Evolutionary conservation across 2,113 vertebrate genomes (phyloP), one percentile per base, ranked within the genome.

Genomic region (Pungitius pungitius): DNA sequence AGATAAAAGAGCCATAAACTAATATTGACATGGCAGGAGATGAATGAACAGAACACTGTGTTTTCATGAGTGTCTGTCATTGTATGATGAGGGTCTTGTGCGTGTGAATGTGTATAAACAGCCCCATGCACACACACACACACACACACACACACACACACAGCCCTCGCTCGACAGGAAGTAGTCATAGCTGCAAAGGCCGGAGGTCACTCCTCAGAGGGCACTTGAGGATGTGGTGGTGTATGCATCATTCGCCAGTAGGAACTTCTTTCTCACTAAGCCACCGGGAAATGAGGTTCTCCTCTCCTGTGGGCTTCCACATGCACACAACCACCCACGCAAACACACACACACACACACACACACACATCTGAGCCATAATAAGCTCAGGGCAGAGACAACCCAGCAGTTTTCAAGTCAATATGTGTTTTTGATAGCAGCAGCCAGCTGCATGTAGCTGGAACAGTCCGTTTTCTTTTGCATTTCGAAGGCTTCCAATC

Each of bases 201-300:
- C 79, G 73, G 58, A 82, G 81, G 59, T 63, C 15, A 3, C 43
- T 83, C 35, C 87, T 85, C 85, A 35, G 37, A 79, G 84, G 85
- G 79, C 54, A 24, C 63, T 78, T 80, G 60, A 86, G 89, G 81
- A 87, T 73, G 71, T 80, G 45, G 73, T 80, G 75, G 76, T 85
- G 77, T 69, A 58, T 54, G 67, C 65, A 73, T 75, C 69, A n/a
- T 66, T 37, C 66, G 73, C 81, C 87, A 83, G 45, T 77, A 78
- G 73, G 57, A 86, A 49, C 52, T 39, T 17, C 67, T 75, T 79
- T 88, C 78, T 85, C 77, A 82, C 70, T 63, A 54, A 77, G 68
- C 73, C 45, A 45, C 42, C 40, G 59, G 85, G 82, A 87, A 84
- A 75, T 55, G 45, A 79, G 69, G 68, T 62, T 77, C 71, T 80